phyloP scores from a whole-genome alignment of 1,140 invertebrate genomes.

The Sesamia nonagrioides region DNA sequence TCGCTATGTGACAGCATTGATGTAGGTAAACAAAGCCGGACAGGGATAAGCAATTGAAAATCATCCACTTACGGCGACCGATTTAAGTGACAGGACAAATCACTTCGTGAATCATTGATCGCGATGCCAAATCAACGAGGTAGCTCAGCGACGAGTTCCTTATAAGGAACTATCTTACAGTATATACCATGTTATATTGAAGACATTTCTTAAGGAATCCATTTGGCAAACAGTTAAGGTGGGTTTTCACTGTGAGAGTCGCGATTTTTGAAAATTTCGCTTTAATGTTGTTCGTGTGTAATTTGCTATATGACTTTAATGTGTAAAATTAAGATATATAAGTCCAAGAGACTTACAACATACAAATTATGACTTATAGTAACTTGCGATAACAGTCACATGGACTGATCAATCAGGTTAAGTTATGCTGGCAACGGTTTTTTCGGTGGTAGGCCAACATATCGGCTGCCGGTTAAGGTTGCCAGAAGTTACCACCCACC shows the following conservation, averaged over 20 bases:
- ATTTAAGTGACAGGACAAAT: not conserved
- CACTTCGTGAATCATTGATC: not conserved
- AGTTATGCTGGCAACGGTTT: too few species aligned
- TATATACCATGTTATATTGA: conserved; percentile 25
- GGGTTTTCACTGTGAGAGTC: not conserved
- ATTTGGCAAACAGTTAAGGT: conserved; percentile 20
- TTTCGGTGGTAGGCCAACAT: too few species aligned
- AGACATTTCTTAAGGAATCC: conserved; percentile 18
- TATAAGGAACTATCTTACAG: conserved; percentile 1
- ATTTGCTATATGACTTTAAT: too few species aligned
- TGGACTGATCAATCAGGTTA: too few species aligned
- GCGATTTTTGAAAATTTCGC: not conserved
- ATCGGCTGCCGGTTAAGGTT: too few species aligned
- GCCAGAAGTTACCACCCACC: too few species aligned
- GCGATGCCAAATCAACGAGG: not conserved
- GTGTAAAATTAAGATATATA: not conserved
- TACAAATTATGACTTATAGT: too few species aligned
- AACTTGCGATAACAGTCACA: too few species aligned
- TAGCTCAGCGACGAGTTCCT: not conserved
- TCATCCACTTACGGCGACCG: too few species aligned
- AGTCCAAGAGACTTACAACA: not conserved
- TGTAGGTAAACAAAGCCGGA: too few species aligned
- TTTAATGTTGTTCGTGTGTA: not conserved
- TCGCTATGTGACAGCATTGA: too few species aligned
- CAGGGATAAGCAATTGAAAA: not conserved